Evolutionary conservation across 2,888 invertebrate species (phyloP).

Genomic region (Pachycephus smyrnensis): DNA sequence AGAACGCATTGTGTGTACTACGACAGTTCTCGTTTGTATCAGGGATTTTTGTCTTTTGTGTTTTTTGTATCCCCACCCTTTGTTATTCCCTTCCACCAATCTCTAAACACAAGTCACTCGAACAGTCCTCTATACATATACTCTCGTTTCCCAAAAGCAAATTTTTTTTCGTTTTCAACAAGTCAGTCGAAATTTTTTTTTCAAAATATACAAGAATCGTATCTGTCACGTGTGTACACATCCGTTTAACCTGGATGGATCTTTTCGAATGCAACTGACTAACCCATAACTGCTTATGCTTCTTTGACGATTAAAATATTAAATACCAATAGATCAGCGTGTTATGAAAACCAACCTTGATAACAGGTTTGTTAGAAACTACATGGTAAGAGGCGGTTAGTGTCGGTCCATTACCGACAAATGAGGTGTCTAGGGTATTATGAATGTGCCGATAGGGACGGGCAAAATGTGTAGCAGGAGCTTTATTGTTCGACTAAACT

Average conservation of each 20-base stretch:
- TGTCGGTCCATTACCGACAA: constrained; percentile 50
- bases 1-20: constrained; percentile 33
- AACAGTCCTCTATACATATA: too few relatives aligned
- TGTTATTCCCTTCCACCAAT: neutral
- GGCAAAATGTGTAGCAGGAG: constrained; percentile 42
- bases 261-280: neutral
- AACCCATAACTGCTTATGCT: neutral
- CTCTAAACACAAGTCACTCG: too few relatives aligned
- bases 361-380: neutral
- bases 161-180: too few relatives aligned
- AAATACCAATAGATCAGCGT: neutral
- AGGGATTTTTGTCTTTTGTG: neutral
- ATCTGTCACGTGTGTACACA: too few relatives aligned
- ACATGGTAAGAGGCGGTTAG: neutral
- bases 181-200: too few relatives aligned
- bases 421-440: constrained; percentile 45
- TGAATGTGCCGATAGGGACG: constrained; percentile 44
- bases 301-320: neutral
- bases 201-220: too few relatives aligned
- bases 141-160: neutral
- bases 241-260: too few relatives aligned
- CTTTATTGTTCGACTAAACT: constrained; percentile 56
- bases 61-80: neutral
- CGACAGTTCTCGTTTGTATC: constrained; percentile 21
- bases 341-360: neutral